Percentiles rank a stretch among this genome's conserved stretches.
Evolutionary conservation across 2,797 vertebrate genomes (phyloP).

Genomic region (Thaleichthys pacificus): DNA sequence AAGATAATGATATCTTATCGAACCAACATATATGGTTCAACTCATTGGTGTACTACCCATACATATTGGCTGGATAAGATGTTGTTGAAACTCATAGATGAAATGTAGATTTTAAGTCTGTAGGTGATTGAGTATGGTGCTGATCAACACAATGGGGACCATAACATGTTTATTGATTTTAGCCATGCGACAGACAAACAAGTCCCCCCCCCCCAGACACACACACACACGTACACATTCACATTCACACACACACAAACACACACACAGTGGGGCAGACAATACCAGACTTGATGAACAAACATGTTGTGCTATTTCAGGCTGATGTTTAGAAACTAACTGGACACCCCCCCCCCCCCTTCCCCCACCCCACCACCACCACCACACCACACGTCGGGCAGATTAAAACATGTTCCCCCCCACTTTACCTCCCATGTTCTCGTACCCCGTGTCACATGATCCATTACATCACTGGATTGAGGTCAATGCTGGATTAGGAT

Average conservation of each 20-base stretch:
- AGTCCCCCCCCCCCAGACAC: too few species aligned
- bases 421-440: slow-evolving; percentile 2
- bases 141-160: neutral
- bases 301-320: slow-evolving; percentile 14
- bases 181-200: neutral
- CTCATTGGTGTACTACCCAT: too few species aligned
- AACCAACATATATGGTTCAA: too few species aligned
- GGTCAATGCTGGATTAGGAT: slow-evolving; percentile 80
- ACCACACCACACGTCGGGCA: neutral
- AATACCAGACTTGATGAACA: neutral
- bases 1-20: too few species aligned
- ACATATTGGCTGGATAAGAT: too few species aligned
- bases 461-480: slow-evolving; percentile 83
- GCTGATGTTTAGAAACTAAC: neutral
- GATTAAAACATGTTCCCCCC: slow-evolving; percentile 5
- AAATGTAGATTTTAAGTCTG: too few species aligned
- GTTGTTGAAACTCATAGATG: too few species aligned
- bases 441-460: slow-evolving; percentile 69
- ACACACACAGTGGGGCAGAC: neutral
- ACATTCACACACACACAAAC: neutral
- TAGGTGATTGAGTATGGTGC: neutral
- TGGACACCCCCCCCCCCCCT: neutral
- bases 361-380: too few species aligned
- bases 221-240: neutral
- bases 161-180: slow-evolving; percentile 1